These are phyloP conservation scores for Caenorhabditis sinica DNA, from an alignment of 2,888 invertebrate genomes.

Conservation along the genomic window DNA sequence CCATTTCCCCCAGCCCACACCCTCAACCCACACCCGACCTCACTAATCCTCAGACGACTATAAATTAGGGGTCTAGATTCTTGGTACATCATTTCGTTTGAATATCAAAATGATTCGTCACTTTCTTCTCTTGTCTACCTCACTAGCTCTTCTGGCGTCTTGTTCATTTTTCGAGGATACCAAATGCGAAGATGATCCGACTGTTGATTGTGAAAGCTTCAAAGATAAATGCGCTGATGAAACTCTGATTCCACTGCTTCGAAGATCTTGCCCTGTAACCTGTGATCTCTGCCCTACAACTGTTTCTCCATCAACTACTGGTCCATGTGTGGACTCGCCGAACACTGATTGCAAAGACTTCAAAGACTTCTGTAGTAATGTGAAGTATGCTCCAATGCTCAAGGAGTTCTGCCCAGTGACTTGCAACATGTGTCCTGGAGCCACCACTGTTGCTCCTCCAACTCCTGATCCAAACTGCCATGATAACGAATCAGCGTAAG, in stretches of 20 bases:
- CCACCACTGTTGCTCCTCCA: conserved; percentile 29
- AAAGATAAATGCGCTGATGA: background rate
- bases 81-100: background rate
- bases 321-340: conserved; percentile 30
- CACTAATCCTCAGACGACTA: background rate
- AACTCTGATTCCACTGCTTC: conserved; percentile 5
- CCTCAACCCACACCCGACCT: conserved; percentile 10
- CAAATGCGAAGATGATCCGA: conserved; percentile 14
- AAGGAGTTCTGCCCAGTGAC: conserved; percentile 51
- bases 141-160: background rate
- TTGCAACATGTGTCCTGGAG: conserved; percentile 54
- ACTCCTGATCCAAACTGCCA: conserved; percentile 36
- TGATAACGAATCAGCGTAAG: conserved; percentile 38
- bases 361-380: conserved; percentile 32
- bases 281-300: conserved; percentile 25
- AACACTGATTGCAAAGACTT: conserved; percentile 9
- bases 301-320: conserved; percentile 13
- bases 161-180: background rate
- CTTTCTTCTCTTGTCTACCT: background rate
- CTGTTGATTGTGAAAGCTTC: background rate
- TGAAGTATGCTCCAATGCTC: conserved; percentile 33
- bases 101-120: background rate
- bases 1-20: conserved; percentile 6
- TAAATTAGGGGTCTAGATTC: background rate
- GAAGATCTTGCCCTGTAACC: background rate